These are phyloP conservation scores for Cyprinella venusta DNA, from an alignment of 2,797 vertebrate genomes.

Conservation along the genomic window DNA sequence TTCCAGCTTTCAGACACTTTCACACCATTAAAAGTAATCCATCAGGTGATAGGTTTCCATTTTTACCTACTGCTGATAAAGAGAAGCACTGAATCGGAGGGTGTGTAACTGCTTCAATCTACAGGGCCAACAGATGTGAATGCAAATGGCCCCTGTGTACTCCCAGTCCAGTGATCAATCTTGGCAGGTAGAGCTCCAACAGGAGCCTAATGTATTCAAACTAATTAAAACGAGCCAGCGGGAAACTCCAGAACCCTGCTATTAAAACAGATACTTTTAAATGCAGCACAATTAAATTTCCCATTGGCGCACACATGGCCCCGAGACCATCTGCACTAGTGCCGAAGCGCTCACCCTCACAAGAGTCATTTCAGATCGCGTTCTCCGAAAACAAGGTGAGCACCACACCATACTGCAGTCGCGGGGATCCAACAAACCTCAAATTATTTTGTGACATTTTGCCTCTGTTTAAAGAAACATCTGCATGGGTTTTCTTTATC, in stretches of 20 bases:
- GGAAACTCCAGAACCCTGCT: constrained; percentile 71
- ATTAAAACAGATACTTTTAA: constrained; percentile 72
- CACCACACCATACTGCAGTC: constrained; percentile 7
- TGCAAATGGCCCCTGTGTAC: constrained; percentile 67
- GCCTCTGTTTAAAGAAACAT: constrained; percentile 52
- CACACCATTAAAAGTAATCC: constrained; percentile 62
- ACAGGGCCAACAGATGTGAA: constrained; percentile 64
- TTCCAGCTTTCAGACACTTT: constrained; percentile 22
- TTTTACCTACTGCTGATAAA: constrained; percentile 48
- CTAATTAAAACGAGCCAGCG: constrained; percentile 79
- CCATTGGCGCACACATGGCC: constrained; percentile 60
- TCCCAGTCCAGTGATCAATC: constrained; percentile 73
- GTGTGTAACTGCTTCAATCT: constrained; percentile 64
- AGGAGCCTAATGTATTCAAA: constrained; percentile 81
- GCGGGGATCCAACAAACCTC: constrained; percentile 30
- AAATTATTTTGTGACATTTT: constrained; percentile 61
- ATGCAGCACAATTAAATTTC: constrained; percentile 65
- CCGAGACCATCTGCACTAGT: constrained; percentile 59
- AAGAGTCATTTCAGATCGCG: constrained; percentile 53
- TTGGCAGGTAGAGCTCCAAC: constrained; percentile 79
- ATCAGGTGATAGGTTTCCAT: constrained; percentile 64
- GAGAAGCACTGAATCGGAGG: constrained; percentile 55
- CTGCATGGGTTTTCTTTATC: constrained; percentile 45
- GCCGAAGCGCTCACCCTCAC: constrained; percentile 38
- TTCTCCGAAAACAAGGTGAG: constrained; percentile 48